phyloP scores from a whole-genome alignment of 2,113 vertebrate species.

The Xenopus borealis region DNA sequence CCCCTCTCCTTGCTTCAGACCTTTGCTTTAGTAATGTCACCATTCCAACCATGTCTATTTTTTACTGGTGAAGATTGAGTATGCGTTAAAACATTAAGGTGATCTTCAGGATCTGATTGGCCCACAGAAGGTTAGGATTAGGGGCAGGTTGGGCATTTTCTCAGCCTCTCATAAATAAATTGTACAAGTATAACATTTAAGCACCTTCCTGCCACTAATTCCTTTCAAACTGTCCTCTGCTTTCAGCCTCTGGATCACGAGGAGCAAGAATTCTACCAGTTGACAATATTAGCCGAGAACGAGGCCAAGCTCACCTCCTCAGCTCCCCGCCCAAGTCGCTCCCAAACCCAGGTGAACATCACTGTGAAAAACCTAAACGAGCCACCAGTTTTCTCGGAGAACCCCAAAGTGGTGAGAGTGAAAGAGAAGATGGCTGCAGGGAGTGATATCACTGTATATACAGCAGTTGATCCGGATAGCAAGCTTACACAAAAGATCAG shows the following conservation, averaged over 20 bases:
- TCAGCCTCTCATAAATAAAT: too few relatives aligned
- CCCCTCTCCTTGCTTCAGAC: too few relatives aligned
- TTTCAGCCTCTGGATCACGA: conserved; percentile 86
- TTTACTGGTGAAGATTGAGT: too few relatives aligned
- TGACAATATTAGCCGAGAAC: conserved; percentile 77
- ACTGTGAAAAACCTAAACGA: conserved; percentile 81
- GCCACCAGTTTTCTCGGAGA: conserved; percentile 74
- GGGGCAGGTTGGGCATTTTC: too few relatives aligned
- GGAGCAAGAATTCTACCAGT: conserved; percentile 54
- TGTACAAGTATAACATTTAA: too few relatives aligned
- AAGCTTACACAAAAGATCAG: conserved; percentile 63
- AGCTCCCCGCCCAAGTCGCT: conserved; percentile 56
- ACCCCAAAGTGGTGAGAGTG: conserved; percentile 75
- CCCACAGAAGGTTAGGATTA: too few relatives aligned
- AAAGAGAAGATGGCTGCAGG: conserved; percentile 74
- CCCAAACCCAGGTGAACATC: conserved; percentile 70
- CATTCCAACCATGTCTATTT: too few relatives aligned
- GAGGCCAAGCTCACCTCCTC: conserved; percentile 64
- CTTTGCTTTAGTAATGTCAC: too few relatives aligned
- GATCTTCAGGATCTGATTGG: too few relatives aligned
- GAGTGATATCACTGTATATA: conserved; percentile 69
- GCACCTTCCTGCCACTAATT: background rate
- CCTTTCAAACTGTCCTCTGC: background rate
- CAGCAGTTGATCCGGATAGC: conserved; percentile 80
- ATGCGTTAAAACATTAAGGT: too few relatives aligned